Percentiles rank a stretch among this genome's conserved stretches.
Evolutionary conservation across 2,888 invertebrate species (phyloP).

Genomic region (Amphipyra tragopoginis): DNA sequence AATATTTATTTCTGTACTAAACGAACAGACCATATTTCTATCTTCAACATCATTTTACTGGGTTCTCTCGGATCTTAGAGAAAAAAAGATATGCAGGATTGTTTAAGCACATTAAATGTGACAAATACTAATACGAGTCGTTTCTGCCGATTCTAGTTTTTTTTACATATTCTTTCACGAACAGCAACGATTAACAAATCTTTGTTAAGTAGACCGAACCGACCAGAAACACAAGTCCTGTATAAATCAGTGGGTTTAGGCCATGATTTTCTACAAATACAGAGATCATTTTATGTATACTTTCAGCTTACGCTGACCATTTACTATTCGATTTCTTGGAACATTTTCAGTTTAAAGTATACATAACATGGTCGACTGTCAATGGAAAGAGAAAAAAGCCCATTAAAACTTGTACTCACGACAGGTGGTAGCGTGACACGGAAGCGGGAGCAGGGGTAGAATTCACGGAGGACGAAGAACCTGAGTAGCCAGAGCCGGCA

Average conservation of each 20-base stretch:
- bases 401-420: constrained; percentile 78
- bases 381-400: constrained; percentile 51
- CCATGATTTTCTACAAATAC: constrained; percentile 21
- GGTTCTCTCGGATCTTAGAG: too few relatives aligned
- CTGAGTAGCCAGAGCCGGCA: constrained; percentile 91
- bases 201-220: neutral
- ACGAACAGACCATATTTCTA: too few relatives aligned
- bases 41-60: too few relatives aligned
- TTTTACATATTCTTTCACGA: too few relatives aligned
- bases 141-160: too few relatives aligned
- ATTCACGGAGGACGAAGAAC: constrained; percentile 91
- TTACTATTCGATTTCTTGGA: neutral
- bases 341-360: neutral
- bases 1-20: too few relatives aligned
- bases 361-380: constrained; percentile 7
- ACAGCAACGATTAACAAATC: neutral
- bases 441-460: constrained; percentile 82
- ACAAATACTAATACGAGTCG: too few relatives aligned
- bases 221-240: neutral
- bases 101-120: too few relatives aligned
- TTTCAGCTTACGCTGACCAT: neutral
- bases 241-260: constrained; percentile 44
- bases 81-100: too few relatives aligned
- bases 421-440: constrained; percentile 84
- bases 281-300: constrained; percentile 47